phyloP scores from a whole-genome alignment of 2,797 vertebrate genomes.

The Psittacula derbiana region DNA sequence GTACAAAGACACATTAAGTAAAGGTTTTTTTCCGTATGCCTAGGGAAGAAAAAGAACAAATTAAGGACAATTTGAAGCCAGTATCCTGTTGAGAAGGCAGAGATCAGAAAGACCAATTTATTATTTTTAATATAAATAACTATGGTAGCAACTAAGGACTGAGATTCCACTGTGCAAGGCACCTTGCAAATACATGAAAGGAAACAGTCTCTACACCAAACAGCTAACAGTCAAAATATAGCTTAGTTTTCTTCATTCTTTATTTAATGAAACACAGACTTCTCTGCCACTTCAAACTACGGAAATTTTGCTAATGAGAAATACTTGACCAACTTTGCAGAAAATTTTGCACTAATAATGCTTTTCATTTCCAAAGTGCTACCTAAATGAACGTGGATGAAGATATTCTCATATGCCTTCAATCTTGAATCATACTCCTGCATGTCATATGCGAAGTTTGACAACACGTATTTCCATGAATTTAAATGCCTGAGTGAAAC shows the following conservation, averaged over 20 bases:
- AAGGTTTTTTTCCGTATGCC: background rate
- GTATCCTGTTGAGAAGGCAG: background rate
- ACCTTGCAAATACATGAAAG: background rate
- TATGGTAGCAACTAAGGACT: background rate
- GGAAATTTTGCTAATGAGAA: background rate
- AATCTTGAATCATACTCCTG: background rate
- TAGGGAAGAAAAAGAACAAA: background rate
- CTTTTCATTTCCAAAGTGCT: background rate
- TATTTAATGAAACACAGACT: background rate
- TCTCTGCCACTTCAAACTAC: background rate
- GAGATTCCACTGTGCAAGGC: background rate
- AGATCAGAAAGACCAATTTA: background rate
- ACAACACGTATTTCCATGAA: background rate
- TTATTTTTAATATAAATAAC: constrained; percentile 13
- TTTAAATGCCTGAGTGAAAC: background rate
- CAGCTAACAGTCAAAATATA: background rate
- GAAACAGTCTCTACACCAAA: background rate
- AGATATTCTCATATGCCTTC: background rate
- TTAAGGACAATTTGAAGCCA: background rate
- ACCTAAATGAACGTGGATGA: background rate
- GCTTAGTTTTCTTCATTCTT: background rate
- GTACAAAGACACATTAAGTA: background rate
- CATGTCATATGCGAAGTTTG: background rate
- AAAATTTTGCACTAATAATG: background rate
- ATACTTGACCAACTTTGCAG: background rate